Evolutionary conservation across 2,113 vertebrate genomes (phyloP).

Genomic region (Dermatemys mawii): DNA sequence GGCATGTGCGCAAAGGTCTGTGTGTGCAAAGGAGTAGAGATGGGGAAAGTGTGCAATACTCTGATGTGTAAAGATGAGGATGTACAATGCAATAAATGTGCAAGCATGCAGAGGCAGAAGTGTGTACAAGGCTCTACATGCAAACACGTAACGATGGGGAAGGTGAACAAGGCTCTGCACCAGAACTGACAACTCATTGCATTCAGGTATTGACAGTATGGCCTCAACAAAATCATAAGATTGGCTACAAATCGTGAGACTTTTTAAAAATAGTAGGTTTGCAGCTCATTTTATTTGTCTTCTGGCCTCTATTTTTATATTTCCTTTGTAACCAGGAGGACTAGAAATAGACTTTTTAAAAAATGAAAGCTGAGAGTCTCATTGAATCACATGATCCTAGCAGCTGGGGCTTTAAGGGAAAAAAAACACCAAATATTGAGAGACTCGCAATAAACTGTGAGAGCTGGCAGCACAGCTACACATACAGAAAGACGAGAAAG

Average conservation of each 20-base stretch:
- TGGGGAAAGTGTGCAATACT: background rate
- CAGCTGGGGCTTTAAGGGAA: background rate
- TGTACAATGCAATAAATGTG: background rate
- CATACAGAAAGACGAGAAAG: background rate
- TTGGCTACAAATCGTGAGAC: background rate
- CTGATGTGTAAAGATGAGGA: background rate
- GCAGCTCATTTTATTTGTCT: accelerated
- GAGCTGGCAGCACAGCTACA: background rate
- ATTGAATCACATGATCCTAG: background rate
- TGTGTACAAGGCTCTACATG: too few relatives aligned
- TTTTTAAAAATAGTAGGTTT: background rate
- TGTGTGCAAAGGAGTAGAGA: background rate
- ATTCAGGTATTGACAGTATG: background rate
- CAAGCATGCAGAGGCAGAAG: background rate
- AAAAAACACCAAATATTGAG: background rate
- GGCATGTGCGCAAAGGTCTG: background rate
- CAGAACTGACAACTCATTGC: background rate
- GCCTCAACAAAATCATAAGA: background rate
- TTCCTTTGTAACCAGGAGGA: background rate
- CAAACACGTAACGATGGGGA: accelerated
- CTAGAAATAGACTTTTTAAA: background rate
- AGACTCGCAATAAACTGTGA: background rate
- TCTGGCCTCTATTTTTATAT: background rate
- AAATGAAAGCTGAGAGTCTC: background rate
- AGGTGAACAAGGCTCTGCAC: background rate